A percentile compares a stretch with the other conserved stretches of the same genome.
phyloP scores from a whole-genome alignment of 2,113 vertebrate genomes.

The Takifugu bimaculatus region DNA sequence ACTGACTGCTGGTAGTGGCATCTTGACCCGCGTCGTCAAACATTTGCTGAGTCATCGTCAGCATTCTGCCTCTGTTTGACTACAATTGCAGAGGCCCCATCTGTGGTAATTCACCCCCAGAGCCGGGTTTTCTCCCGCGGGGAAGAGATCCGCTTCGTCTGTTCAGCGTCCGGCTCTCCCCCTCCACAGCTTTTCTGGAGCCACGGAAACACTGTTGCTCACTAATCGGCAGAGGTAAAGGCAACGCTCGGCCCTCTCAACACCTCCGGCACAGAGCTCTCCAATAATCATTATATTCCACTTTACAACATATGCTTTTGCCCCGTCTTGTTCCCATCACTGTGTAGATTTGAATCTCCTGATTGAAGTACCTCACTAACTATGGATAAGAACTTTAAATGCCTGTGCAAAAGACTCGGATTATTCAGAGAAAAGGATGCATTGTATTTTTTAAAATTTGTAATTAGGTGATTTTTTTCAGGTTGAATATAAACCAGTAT shows the following conservation, averaged over 20 bases:
- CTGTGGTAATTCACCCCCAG: constrained; percentile 75
- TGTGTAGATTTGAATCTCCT: constrained; percentile 25
- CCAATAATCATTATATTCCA: constrained; percentile 43
- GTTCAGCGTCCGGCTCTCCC: constrained; percentile 80
- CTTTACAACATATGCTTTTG: constrained; percentile 28
- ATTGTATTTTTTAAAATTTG: constrained; percentile 42
- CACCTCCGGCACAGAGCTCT: constrained; percentile 52
- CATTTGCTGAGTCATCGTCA: constrained; percentile 27
- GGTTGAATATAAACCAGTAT: constrained; percentile 65
- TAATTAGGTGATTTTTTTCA: constrained; percentile 9
- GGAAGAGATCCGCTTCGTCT: constrained; percentile 79
- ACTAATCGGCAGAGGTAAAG: constrained; percentile 68
- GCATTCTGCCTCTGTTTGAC: constrained; percentile 31
- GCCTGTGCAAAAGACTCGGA: constrained; percentile 14
- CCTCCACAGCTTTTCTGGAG: constrained; percentile 78
- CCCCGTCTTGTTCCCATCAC: constrained; percentile 50
- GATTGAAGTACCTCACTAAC: constrained; percentile 5
- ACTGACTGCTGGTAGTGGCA: constrained; percentile 40
- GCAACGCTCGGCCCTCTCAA: constrained; percentile 57
- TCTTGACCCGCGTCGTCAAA: constrained; percentile 30
- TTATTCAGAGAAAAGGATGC: constrained; percentile 24
- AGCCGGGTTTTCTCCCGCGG: constrained; percentile 77
- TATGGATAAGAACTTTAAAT: constrained; percentile 6
- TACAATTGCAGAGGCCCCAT: constrained; percentile 75
- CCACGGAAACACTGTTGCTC: constrained; percentile 75